Conservation (phyloP, 1,140 invertebrate genomes). For the Galleria mellonella region DNA sequence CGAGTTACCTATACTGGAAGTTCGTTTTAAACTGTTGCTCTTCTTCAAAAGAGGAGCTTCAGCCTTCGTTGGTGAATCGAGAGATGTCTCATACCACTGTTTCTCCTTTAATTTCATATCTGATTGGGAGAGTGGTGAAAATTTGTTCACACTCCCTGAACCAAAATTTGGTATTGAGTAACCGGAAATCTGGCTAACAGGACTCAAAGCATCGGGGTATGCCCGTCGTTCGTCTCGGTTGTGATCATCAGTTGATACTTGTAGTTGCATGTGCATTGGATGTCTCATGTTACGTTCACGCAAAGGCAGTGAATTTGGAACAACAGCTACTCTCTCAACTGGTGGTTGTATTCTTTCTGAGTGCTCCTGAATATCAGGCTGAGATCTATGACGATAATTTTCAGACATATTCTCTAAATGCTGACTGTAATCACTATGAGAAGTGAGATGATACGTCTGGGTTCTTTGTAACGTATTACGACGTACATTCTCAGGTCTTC, state of each 20-base stretch:
- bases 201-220: conserved; percentile 52
- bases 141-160: conserved; percentile 59
- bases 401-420: conserved; percentile 62
- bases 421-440: conserved; percentile 67
- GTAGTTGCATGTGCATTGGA: conserved; percentile 53
- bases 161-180: conserved; percentile 58
- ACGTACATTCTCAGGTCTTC: conserved; percentile 43
- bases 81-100: conserved; percentile 84
- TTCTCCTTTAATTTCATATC: conserved; percentile 75
- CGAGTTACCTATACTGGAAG: conserved; percentile 59
- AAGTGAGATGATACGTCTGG: conserved; percentile 68
- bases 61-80: conserved; percentile 76
- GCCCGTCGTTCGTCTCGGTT: conserved; percentile 39
- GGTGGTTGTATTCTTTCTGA: conserved; percentile 37
- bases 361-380: conserved; percentile 58
- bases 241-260: conserved; percentile 63
- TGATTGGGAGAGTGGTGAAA: conserved; percentile 49
- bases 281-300: conserved; percentile 55
- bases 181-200: conserved; percentile 57
- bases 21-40: conserved; percentile 55
- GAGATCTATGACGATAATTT: conserved; percentile 49
- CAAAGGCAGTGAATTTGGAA: conserved; percentile 54
- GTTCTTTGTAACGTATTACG: conserved; percentile 63
- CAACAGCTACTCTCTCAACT: conserved; percentile 38
- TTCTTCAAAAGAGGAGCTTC: conserved; percentile 50